Evolutionary conservation across 1,140 invertebrate species (phyloP), one percentile per base, ranked within the genome.

Genomic region (Gryllus bimaculatus): DNA sequence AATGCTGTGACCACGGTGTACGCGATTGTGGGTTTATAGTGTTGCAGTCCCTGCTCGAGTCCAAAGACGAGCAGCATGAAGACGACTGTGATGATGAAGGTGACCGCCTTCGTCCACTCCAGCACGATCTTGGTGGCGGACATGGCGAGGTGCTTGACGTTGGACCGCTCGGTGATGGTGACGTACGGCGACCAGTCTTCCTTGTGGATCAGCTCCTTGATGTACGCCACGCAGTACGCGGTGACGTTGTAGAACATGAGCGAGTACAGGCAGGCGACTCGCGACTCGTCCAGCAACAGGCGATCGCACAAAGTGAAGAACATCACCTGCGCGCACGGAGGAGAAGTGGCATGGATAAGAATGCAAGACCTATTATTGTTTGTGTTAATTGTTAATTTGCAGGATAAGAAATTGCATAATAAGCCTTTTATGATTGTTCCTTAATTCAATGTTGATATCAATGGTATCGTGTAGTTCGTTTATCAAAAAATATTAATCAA

Each of bases 201-300:
- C 82, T 93, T 93, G 75, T 90, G 90, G 74, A 92, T 88, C 5
- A 93, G 86, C 84, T 93, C 92, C 82, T 90, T 90, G 12, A 93
- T 89, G 84, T 94, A 94, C 79, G 89, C 88, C 0, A 93, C 89
- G 80, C 92, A 93, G 85, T 94, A 94, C 0, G 92, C 91, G 77
- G 93, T 87, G 3, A 94, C 92, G 83, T 94, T 94, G 86, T 93
- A 94, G 85, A 94, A 94, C 90, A 94, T 92, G 7, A 94, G 86
- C 0, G 92, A 92, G 84, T 94, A 94, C 12, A 94, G 87, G 26
- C 89, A 89, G 0, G 92, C 93, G 39, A 93, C 86, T 73, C 87
- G 85, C 79, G 92, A 90, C 73, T 90, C 87, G 0, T 88, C 87
- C 74, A 90, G 85, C 20, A 92, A 83, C 7, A 92, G 86, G 5